phyloP scores from a whole-genome alignment of 2,888 invertebrate genomes.

The Tetranychus truncatus region DNA sequence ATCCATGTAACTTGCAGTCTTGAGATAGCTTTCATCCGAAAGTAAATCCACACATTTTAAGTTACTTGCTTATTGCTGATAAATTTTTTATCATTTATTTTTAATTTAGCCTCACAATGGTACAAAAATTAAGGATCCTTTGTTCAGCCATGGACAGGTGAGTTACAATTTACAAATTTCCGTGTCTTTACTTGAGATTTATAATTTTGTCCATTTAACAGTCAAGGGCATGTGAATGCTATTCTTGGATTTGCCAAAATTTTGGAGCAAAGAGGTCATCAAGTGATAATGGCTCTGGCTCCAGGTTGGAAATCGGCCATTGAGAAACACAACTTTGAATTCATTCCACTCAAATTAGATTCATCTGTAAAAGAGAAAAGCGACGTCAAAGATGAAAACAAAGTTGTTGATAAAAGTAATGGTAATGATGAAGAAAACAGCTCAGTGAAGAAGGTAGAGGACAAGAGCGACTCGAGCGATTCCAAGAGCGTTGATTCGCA shows the following conservation, averaged over 20 bases:
- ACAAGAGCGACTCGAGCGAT: too few species aligned
- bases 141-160: constrained; percentile 2
- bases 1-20: too few species aligned
- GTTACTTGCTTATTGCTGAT: too few species aligned
- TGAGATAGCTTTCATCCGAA: too few species aligned
- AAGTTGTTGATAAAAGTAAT: not conserved
- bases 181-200: not conserved
- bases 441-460: not conserved
- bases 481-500: not conserved
- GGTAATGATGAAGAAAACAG: not conserved
- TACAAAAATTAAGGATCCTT: not conserved
- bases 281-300: not conserved
- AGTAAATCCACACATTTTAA: too few species aligned
- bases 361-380: not conserved
- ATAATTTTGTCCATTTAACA: not conserved
- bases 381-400: not conserved
- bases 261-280: not conserved
- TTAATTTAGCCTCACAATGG: too few species aligned
- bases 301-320: not conserved
- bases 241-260: not conserved
- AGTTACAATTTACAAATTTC: not conserved
- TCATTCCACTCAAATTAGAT: not conserved
- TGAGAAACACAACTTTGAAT: constrained; percentile 4
- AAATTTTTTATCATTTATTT: too few species aligned
- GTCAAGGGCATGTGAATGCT: not conserved